Percentiles rank a stretch among this genome's conserved stretches.
Evolutionary conservation across 2,888 invertebrate species (phyloP).

Genomic region (Callinectes sapidus): DNA sequence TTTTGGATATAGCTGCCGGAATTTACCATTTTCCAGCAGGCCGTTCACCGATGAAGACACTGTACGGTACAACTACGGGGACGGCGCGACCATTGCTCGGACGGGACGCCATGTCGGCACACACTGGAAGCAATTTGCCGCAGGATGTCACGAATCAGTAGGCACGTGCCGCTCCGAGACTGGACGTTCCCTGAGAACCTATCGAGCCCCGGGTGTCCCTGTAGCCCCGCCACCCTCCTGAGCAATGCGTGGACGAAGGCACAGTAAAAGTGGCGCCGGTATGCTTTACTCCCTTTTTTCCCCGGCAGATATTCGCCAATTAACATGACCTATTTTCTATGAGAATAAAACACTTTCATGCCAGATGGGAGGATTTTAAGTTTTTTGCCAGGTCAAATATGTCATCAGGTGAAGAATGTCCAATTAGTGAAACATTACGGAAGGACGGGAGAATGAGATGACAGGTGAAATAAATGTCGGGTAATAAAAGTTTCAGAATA

Average conservation of each 20-base stretch:
- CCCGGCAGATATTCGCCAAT: background rate
- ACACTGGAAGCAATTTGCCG: background rate
- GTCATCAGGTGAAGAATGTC: constrained; percentile 26
- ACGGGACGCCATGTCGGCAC: background rate
- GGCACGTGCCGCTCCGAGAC: background rate
- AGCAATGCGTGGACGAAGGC: background rate
- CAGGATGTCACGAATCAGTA: background rate
- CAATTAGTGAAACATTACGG: constrained; percentile 37
- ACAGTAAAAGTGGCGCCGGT: background rate
- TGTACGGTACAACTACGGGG: background rate
- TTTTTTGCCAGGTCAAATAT: constrained; percentile 34
- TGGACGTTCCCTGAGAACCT: background rate
- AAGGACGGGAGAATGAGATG: constrained; percentile 24
- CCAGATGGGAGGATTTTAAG: constrained; percentile 16
- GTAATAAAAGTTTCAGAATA: constrained; percentile 15
- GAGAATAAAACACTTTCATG: constrained; percentile 8
- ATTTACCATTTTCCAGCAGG: constrained; percentile 5
- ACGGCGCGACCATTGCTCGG: background rate
- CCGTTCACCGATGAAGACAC: constrained; percentile 5
- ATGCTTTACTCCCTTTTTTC: constrained; percentile 19
- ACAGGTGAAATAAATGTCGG: constrained; percentile 33
- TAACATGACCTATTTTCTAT: constrained; percentile 33
- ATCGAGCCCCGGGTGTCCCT: background rate
- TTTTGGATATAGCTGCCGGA: constrained; percentile 34
- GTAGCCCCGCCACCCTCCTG: background rate